Conservation (phyloP, 2,888 invertebrate genomes). For the Xestia sexstrigata region DNA sequence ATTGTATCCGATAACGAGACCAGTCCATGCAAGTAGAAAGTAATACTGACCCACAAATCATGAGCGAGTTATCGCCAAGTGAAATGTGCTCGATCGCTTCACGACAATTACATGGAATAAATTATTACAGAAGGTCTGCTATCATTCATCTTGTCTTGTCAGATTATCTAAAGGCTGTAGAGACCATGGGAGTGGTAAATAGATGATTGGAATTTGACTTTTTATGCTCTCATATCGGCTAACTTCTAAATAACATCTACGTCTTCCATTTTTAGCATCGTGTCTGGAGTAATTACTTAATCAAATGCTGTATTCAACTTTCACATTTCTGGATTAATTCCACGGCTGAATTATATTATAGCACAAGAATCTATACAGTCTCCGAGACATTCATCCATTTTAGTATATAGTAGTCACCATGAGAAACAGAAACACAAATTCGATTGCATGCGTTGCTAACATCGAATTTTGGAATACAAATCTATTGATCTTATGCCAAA, state of each 20-base stretch:
- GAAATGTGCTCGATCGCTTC: constrained; percentile 64
- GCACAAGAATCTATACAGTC: not conserved
- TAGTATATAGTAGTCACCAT: not conserved
- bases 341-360: not conserved
- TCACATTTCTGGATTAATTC: not conserved
- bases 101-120: constrained; percentile 54
- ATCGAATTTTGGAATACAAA: not conserved
- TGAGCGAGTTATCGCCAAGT: constrained; percentile 64
- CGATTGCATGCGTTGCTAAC: not conserved
- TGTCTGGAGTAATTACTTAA: not conserved
- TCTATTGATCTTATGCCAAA: not conserved
- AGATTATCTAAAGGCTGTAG: constrained; percentile 5
- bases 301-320: not conserved
- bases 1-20: constrained; percentile 70
- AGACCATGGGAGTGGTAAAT: constrained; percentile 4
- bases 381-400: not conserved
- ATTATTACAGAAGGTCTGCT: constrained; percentile 45
- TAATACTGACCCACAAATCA: constrained; percentile 74
- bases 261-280: not conserved
- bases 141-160: constrained; percentile 41
- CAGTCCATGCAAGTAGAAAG: constrained; percentile 73
- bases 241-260: not conserved
- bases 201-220: not conserved
- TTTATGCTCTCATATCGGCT: not conserved
- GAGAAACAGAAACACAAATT: not conserved